These are phyloP conservation scores for Heliconius ethilla DNA, from an alignment of 2,888 invertebrate species.

Conservation along the genomic window DNA sequence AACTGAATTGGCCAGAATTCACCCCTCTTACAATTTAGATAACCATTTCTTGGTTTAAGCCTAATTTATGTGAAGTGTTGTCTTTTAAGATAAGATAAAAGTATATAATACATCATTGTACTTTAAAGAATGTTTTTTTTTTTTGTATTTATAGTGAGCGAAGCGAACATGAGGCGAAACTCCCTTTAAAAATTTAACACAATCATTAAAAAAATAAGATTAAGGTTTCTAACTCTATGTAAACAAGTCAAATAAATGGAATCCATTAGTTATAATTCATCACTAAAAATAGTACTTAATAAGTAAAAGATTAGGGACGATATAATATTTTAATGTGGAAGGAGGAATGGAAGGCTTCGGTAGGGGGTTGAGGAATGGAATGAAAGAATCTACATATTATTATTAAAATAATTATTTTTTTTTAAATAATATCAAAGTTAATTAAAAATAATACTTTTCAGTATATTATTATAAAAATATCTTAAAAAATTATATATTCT, in stretches of 20 bases:
- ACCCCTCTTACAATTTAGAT: slow-evolving; percentile 29
- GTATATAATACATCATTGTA: neutral
- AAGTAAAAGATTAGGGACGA: too few species aligned
- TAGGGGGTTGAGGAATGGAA: too few species aligned
- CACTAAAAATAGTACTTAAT: too few species aligned
- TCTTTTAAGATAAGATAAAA: neutral
- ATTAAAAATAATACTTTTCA: neutral
- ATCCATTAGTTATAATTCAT: too few species aligned
- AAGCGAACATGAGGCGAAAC: neutral
- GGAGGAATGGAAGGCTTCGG: too few species aligned
- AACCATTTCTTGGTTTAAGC: neutral
- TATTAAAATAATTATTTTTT: neutral
- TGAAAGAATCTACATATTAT: neutral
- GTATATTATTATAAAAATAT: neutral
- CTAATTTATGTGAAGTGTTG: neutral
- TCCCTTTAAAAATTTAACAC: too few species aligned
- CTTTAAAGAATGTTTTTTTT: neutral
- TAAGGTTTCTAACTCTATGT: too few species aligned
- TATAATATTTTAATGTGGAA: too few species aligned
- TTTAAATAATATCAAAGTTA: neutral
- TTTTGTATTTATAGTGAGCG: neutral
- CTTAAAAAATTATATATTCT: neutral
- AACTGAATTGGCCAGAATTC: slow-evolving; percentile 21
- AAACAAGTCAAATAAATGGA: too few species aligned
- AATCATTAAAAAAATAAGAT: too few species aligned